These are phyloP conservation scores for Sturmia bella DNA, from an alignment of 2,888 invertebrate species.

Conservation along the genomic window DNA sequence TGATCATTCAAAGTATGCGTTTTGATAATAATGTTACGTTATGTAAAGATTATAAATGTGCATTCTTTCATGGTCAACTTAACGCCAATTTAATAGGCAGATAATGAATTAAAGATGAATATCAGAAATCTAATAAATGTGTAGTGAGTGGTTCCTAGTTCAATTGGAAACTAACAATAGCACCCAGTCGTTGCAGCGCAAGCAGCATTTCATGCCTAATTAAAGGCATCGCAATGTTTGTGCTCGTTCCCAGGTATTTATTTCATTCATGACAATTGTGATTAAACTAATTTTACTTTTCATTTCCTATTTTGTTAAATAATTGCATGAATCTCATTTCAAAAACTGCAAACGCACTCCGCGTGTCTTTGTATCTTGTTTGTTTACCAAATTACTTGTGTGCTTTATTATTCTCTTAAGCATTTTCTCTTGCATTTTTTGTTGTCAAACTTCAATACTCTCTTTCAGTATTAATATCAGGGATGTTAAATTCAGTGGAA, in stretches of 20 bases:
- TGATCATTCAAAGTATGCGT: too few species aligned
- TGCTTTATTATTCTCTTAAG: neutral
- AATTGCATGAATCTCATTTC: slow-evolving; percentile 23
- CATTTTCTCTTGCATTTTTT: too few species aligned
- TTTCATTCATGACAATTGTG: slow-evolving; percentile 29
- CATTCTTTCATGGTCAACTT: slow-evolving; percentile 28
- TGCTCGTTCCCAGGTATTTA: slow-evolving; percentile 23
- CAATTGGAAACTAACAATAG: neutral
- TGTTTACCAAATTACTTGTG: neutral
- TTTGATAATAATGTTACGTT: neutral
- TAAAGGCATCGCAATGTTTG: slow-evolving; percentile 12
- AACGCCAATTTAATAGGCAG: slow-evolving; percentile 13
- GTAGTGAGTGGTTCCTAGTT: slow-evolving; percentile 6
- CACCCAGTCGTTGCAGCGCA: neutral
- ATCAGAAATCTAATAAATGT: neutral
- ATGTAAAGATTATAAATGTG: neutral
- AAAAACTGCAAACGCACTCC: slow-evolving; percentile 38
- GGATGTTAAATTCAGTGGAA: too few species aligned
- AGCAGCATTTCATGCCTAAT: slow-evolving; percentile 22
- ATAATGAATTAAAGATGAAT: neutral
- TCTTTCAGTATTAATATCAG: too few species aligned
- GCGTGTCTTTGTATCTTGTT: neutral
- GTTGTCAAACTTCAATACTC: too few species aligned
- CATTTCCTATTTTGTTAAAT: slow-evolving; percentile 35
- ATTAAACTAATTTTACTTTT: slow-evolving; percentile 39